Evolutionary conservation across 2,888 invertebrate genomes (phyloP), one percentile per base, ranked within the genome.

Genomic region (Chesias legatella): DNA sequence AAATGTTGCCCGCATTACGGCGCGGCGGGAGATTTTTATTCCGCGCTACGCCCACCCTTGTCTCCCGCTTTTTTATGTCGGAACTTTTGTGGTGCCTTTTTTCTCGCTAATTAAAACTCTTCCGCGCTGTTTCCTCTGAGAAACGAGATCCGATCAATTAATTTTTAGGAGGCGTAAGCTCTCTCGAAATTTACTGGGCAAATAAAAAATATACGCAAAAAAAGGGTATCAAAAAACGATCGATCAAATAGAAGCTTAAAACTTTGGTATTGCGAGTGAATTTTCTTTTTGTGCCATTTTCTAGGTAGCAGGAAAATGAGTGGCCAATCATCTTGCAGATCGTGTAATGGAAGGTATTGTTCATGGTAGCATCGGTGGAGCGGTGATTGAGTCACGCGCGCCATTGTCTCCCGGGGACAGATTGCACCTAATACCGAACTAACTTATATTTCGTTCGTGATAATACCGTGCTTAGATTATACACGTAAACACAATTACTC

Each of bases 81-180:
- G 77, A 85, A 85, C 69, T 86, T 84, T 81, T 79, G 81, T 79
- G 80, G 73, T 79, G 79, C 70, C n/a, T 79, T 85, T 85, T 86
- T 84, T 83, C 79, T 81, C 81, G 80, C 86, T 88, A 86, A 88
- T 86, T 88, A 86, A 88, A 88, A 88, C 85, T 86, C 86, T 86
- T 88, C 88, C 83, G 78, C 86, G 81, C 84, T 79, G 84, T 85
- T 86, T 86, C 83, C 83, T 82, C 72, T 67, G 67, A 75, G 79
- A 77, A 86, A 83, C 84, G 84, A 79, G 86, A 86, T 84, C 73
- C 86, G 80, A 86, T 86, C 88, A 88, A 88, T 88, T 88, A 86
- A 81, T 84, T 85, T 86, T 85, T 83, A 71, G 82, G 78, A 73
- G 69, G 75, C 73, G 78, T 83, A 84, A 84, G 85, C 83, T 72